Evolutionary conservation across 2,888 invertebrate species (phyloP).

Genomic region (Synanthedon vespiformis): DNA sequence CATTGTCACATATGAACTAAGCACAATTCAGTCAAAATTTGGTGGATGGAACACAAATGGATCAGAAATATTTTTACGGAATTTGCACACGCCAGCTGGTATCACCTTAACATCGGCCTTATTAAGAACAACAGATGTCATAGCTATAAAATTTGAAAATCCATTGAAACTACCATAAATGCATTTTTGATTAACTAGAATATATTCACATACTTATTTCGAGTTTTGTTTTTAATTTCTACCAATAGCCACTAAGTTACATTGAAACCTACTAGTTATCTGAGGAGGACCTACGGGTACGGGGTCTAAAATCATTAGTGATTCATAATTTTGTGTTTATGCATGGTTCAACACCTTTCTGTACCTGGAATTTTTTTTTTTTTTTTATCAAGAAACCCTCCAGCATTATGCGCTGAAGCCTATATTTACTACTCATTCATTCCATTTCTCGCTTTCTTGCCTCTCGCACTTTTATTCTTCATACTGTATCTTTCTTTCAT

Average conservation of each 20-base stretch:
- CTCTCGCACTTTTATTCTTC: no score
- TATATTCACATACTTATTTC: neutral
- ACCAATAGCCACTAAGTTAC: neutral
- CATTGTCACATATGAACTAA: slow-evolving; percentile 45
- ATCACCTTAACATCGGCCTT: slow-evolving; percentile 34
- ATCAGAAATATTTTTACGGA: slow-evolving; percentile 34
- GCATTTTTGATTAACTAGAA: neutral
- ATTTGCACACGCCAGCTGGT: slow-evolving; percentile 41
- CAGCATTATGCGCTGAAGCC: no score
- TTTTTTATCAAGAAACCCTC: no score
- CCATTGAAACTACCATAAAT: slow-evolving; percentile 7
- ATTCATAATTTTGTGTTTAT: no score
- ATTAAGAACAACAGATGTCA: slow-evolving; percentile 40
- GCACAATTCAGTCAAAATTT: slow-evolving; percentile 36
- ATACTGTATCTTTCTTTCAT: no score
- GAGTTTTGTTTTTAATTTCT: neutral
- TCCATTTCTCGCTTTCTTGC: no score
- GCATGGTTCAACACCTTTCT: no score
- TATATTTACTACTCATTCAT: no score
- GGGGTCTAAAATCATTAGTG: no score
- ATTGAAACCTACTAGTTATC: no score
- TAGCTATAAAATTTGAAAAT: slow-evolving; percentile 40
- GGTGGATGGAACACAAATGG: slow-evolving; percentile 45
- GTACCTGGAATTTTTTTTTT: no score
- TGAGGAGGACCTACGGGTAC: no score